These are phyloP conservation scores for Drosophila malerkotliana DNA, from an alignment of 1,140 invertebrate genomes.

Conservation along the genomic window DNA sequence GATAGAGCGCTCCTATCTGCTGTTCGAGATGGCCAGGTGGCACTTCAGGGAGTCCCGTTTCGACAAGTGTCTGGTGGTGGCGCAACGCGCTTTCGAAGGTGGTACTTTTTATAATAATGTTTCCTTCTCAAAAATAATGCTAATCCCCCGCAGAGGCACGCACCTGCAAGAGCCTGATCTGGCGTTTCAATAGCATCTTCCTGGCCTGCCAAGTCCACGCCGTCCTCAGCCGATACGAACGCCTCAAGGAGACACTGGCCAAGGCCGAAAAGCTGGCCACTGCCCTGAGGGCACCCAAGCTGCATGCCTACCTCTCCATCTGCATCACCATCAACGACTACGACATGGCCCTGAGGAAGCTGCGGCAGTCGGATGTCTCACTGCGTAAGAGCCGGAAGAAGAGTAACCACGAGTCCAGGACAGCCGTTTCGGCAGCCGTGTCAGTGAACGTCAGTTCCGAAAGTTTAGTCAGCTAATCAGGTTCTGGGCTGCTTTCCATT, in stretches of 20 bases:
- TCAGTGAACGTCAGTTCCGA: neutral
- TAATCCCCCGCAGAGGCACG: constrained; percentile 32
- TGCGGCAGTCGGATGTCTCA: neutral
- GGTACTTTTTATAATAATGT: too few species aligned
- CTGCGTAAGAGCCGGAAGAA: neutral
- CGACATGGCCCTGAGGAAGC: constrained; percentile 19
- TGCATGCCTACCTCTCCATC: constrained; percentile 49
- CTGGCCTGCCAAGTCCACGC: constrained; percentile 62
- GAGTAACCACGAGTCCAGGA: neutral
- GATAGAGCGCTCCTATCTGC: constrained; percentile 56
- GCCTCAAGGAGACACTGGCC: constrained; percentile 35
- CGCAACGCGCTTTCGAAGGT: constrained; percentile 44
- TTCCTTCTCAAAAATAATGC: too few species aligned
- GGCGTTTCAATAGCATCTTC: constrained; percentile 58
- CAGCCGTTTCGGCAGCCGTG: neutral
- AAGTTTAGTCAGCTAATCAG: too few species aligned
- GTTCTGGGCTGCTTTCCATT: neutral
- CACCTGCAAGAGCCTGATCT: constrained; percentile 44
- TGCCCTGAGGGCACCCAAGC: constrained; percentile 13
- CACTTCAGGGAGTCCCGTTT: constrained; percentile 43
- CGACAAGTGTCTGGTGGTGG: constrained; percentile 35
- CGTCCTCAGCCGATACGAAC: constrained; percentile 36
- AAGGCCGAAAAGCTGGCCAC: constrained; percentile 40
- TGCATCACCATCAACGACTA: constrained; percentile 49
- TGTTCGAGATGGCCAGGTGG: constrained; percentile 52